Conservation (phyloP, 2,113 vertebrate species). For the Nicator chloris region DNA sequence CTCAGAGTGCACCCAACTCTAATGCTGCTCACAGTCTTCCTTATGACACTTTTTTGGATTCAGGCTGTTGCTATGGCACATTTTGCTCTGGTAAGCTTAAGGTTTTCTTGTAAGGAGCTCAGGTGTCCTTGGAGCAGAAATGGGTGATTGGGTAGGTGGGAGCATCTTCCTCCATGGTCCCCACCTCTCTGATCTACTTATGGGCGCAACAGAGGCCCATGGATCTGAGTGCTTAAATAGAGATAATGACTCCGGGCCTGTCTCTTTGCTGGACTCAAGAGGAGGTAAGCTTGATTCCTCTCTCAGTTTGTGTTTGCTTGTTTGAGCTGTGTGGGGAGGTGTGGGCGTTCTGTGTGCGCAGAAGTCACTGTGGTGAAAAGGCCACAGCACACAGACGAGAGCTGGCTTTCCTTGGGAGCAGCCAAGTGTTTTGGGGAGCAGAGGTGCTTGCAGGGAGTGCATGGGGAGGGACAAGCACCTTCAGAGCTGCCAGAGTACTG, state of each 20-base stretch:
- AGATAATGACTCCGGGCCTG: not conserved
- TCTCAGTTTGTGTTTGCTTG: not conserved
- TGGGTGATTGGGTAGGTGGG: not conserved
- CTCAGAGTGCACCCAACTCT: not conserved
- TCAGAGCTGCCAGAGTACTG: not conserved
- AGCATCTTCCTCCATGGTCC: not conserved
- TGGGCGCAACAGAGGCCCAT: rapidly evolving
- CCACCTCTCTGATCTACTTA: not conserved
- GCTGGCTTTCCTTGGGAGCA: not conserved
- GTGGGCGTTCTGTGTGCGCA: not conserved
- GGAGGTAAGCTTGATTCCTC: not conserved
- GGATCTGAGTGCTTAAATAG: not conserved
- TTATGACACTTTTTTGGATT: not conserved
- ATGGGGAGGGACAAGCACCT: not conserved
- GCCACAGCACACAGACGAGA: not conserved
- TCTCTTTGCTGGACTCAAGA: not conserved
- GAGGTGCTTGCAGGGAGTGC: rapidly evolving
- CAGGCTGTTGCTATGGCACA: slow-evolving; percentile 10
- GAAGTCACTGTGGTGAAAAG: not conserved
- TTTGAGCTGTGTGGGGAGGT: not conserved
- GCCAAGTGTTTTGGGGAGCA: not conserved
- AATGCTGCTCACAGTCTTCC: not conserved
- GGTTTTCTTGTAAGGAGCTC: slow-evolving; percentile 1
- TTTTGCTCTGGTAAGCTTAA: not conserved
- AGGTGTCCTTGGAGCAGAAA: not conserved